Evolutionary conservation across 2,113 vertebrate species (phyloP).

Genomic region (Dromas ardeola): DNA sequence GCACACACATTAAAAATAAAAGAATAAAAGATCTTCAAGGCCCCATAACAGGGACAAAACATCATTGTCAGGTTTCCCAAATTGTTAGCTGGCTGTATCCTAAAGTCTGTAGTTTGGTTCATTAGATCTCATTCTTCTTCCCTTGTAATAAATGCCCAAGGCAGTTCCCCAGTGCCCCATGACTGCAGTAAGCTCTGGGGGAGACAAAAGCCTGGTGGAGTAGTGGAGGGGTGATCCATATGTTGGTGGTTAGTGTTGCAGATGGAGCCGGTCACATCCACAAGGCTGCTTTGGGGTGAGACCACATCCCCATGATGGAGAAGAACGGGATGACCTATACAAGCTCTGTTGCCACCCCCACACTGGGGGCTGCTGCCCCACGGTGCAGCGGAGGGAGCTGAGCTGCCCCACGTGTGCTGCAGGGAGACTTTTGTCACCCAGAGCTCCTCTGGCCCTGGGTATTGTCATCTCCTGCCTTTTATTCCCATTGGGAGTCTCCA

Average conservation of each 20-base stretch:
- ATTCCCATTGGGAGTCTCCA: background rate
- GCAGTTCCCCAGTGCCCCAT: background rate
- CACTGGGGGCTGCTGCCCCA: background rate
- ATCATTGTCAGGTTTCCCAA: background rate
- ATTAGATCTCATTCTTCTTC: background rate
- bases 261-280: background rate
- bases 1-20: background rate
- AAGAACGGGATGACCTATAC: background rate
- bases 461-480: background rate
- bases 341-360: background rate
- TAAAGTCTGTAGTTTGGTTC: background rate
- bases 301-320: background rate
- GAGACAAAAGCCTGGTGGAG: fast-evolving
- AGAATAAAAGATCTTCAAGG: background rate
- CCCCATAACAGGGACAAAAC: background rate
- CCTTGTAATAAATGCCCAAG: background rate
- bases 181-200: background rate
- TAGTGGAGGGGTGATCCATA: fast-evolving
- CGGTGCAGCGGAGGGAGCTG: fast-evolving
- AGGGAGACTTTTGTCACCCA: background rate
- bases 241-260: background rate
- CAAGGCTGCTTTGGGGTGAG: background rate
- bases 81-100: background rate
- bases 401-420: background rate
- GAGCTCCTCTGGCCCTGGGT: background rate